Base-by-base conservation (phyloP, 2,113 vertebrate species). In the Epinephelus lanceolatus region DNA sequence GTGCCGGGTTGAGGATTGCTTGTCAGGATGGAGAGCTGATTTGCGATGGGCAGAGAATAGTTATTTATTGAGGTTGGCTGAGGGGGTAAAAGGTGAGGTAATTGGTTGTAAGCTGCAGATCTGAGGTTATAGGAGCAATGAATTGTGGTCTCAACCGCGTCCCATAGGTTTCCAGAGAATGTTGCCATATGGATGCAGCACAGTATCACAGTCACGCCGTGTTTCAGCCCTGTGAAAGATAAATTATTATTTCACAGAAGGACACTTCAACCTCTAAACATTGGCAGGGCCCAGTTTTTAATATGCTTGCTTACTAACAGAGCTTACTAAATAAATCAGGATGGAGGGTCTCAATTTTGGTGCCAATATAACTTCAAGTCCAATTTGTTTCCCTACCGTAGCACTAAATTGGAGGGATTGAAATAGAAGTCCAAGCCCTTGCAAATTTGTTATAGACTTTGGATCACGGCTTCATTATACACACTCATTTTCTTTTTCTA, bases 381-480 rank as follows among this genome's bases (percentile, higher is more conserved):
- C 71, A 91, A 88, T 93, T 91, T 89, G 78, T 89, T 90, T 85
- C 51, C 33, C 42, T 10, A 66, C 51, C 13, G 56, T 60, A n/a
- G 68, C 25, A 11, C 73, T 75, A 88, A 92, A 93, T 83, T 81
- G 74, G 85, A 84, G 47, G 23, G 66, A 89, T 74, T 79, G 69
- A 88, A 91, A 90, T 59, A 84, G 82, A 82, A 60, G 78, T 68
- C 85, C 66, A 45, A 52, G 83, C 74, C 76, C 21, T 25, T 30
- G 69, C 55, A 86, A 72, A 90, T 85, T 68, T 76, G 49, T 75
- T 56, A 78, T 77, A 79, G 68, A 84, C 85, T 84, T 79, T 84
- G 87, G 82, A 91, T 86, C 84, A 74, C 63, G 40, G 76, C 83
- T 88, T 91, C 83, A 91, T 93, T 89, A 91, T 91, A 69, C 71